Base-by-base conservation (phyloP, 2,113 vertebrate genomes). In the Callionymus lyra region DNA sequence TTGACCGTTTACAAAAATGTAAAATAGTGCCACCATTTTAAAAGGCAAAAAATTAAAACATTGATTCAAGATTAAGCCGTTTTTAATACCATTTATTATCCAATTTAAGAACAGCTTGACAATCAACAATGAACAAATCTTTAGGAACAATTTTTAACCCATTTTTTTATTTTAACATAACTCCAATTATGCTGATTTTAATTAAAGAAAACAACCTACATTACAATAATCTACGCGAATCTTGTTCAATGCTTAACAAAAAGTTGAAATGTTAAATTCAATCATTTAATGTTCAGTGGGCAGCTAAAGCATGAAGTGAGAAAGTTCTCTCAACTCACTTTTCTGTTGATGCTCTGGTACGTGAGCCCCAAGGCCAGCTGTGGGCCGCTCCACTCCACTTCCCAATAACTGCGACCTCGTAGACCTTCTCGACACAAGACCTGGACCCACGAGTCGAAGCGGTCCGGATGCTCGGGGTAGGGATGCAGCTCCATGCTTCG, bases 361-460 rank as follows among this genome's bases (percentile, higher is more conserved):
- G 41, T 14, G 47, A 62, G 41, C 9, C 59, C 59, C 47, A 62
- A 6, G 0, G 12, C 41, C 52, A 46, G 42, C 52, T 50, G 16
- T 1, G 12, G 17, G 37, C 53, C 52, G 0, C 16, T 38, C 47
- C 59, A 63, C 52, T 56, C 38, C 1, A 18, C 47, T 47, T 56
- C 59, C 47, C 47, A 51, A 47, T 56, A 63, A 9, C 27, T 4
- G 13, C 27, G 33, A 16, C 42, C 42, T 17, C 8, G 12, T 0
- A 51, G 33, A 2, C 33, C 52, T 27, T 56, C 47, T 0, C 34
- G 37, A 14, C 52, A 50, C 47, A 63, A 3, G 1, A 13, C 47
- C 47, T 63, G 59, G 18, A 13, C 16, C 59, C 59, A 56, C 16
- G 10, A 4, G 47, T 63, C 59, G 11, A 56, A 63, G 6, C 52